These are phyloP conservation scores for Thera britannica DNA, from an alignment of 2,888 invertebrate species.

Conservation along the genomic window DNA sequence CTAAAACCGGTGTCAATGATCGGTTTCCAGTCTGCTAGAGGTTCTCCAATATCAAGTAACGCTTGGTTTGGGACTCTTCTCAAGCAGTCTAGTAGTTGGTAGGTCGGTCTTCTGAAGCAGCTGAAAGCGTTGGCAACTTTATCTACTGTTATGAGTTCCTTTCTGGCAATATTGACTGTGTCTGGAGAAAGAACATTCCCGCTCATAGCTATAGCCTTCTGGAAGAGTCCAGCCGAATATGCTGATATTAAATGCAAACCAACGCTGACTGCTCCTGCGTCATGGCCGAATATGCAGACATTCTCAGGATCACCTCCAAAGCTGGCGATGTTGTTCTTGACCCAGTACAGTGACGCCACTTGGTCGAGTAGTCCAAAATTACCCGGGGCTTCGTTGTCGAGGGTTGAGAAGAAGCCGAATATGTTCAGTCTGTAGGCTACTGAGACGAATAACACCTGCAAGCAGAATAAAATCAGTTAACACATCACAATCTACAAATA, in stretches of 20 bases:
- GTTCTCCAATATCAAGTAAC: conserved; percentile 86
- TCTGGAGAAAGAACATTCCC: conserved; percentile 88
- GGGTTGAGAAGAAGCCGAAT: conserved; percentile 92
- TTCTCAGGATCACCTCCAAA: conserved; percentile 91
- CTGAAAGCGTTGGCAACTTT: conserved; percentile 87
- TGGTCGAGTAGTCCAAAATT: conserved; percentile 93
- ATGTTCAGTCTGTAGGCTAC: conserved; percentile 92
- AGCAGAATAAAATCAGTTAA: conserved; percentile 21
- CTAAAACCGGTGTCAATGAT: conserved; percentile 89
- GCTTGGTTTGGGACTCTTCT: conserved; percentile 85
- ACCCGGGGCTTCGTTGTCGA: conserved; percentile 91
- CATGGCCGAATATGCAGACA: conserved; percentile 91
- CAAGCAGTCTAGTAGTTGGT: conserved; percentile 88
- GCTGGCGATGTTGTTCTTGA: conserved; percentile 89
- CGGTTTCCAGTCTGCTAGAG: conserved; percentile 89
- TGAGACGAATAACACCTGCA: conserved; percentile 90
- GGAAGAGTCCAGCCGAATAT: conserved; percentile 88
- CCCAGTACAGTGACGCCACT: conserved; percentile 91
- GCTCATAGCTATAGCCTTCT: conserved; percentile 92
- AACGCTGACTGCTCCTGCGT: conserved; percentile 91
- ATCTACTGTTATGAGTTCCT: conserved; percentile 86
- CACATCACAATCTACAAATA: neutral
- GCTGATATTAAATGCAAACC: conserved; percentile 90
- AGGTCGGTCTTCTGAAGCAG: conserved; percentile 88
- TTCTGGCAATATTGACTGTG: conserved; percentile 86